These are phyloP conservation scores for Pseudoips prasinana DNA, from an alignment of 2,888 invertebrate genomes.

Conservation along the genomic window DNA sequence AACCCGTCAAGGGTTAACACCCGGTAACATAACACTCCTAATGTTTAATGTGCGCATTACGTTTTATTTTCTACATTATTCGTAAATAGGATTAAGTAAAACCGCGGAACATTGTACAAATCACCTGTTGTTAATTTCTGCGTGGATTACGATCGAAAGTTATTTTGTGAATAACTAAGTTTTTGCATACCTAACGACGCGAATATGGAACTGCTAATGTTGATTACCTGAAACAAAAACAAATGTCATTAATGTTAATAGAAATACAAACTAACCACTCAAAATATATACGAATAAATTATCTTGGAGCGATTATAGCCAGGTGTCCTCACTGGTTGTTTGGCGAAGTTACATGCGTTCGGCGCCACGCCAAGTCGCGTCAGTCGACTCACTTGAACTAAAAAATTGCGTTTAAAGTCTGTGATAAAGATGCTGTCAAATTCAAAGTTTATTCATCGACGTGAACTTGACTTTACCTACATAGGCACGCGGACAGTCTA, in stretches of 20 bases:
- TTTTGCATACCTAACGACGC: conserved; percentile 38
- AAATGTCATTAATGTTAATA: conserved; percentile 42
- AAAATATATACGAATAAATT: conserved; percentile 43
- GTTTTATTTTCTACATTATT: conserved; percentile 42
- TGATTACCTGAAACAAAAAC: conserved; percentile 73
- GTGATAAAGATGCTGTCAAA: too few relatives aligned
- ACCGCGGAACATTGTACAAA: conserved; percentile 35
- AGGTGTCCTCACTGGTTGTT: too few relatives aligned
- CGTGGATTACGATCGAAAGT: conserved; percentile 28
- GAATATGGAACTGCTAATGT: conserved; percentile 37
- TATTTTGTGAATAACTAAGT: conserved; percentile 25
- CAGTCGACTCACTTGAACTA: too few relatives aligned
- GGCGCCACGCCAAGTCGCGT: too few relatives aligned
- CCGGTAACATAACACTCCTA: conserved; percentile 39
- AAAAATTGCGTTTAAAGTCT: too few relatives aligned
- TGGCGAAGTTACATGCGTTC: too few relatives aligned
- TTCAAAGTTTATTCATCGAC: too few relatives aligned
- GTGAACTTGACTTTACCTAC: too few relatives aligned
- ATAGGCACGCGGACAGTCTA: too few relatives aligned
- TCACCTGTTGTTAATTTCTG: conserved; percentile 21
- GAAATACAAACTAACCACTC: conserved; percentile 27
- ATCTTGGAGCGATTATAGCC: too few relatives aligned
- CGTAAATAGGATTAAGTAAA: conserved; percentile 46
- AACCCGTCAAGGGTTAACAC: conserved; percentile 50
- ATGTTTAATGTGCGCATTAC: conserved; percentile 46